Evolutionary conservation across 2,797 vertebrate species (phyloP).

Genomic region (Anolis apletophallus): DNA sequence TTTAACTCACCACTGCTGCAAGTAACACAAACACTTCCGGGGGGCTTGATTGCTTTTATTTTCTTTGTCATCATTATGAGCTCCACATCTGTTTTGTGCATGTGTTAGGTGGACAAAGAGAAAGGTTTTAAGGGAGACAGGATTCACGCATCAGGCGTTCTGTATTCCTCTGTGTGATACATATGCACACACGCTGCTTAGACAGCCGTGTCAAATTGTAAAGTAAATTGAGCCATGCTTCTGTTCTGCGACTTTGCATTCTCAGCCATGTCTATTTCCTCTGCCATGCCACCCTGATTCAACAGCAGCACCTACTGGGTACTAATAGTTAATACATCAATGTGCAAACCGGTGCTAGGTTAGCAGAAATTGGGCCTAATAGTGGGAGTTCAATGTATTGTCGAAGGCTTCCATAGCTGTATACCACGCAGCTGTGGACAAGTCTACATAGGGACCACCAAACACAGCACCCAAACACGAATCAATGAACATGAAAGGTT

Average conservation of each 20-base stretch:
- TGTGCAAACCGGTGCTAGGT: neutral
- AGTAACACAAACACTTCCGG: neutral
- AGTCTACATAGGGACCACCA: no score
- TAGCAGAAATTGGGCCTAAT: no score
- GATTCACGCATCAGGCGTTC: neutral
- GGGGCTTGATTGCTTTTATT: neutral
- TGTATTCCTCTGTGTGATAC: neutral
- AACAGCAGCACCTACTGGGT: slow-evolving; percentile 35
- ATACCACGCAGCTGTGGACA: no score
- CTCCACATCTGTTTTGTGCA: neutral
- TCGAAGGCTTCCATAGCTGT: no score
- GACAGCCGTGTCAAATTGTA: neutral
- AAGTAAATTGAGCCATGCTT: neutral
- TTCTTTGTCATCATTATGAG: neutral
- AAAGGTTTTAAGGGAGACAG: neutral
- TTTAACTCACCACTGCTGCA: neutral
- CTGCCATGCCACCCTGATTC: neutral
- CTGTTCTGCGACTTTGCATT: neutral
- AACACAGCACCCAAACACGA: no score
- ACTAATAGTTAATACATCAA: neutral
- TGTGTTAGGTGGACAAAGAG: neutral
- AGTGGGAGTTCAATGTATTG: no score
- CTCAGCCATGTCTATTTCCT: neutral
- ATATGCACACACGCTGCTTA: neutral
- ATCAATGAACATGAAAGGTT: no score